Conservation (phyloP, 2,797 vertebrate genomes). For the Pyrocephalus nanus region DNA sequence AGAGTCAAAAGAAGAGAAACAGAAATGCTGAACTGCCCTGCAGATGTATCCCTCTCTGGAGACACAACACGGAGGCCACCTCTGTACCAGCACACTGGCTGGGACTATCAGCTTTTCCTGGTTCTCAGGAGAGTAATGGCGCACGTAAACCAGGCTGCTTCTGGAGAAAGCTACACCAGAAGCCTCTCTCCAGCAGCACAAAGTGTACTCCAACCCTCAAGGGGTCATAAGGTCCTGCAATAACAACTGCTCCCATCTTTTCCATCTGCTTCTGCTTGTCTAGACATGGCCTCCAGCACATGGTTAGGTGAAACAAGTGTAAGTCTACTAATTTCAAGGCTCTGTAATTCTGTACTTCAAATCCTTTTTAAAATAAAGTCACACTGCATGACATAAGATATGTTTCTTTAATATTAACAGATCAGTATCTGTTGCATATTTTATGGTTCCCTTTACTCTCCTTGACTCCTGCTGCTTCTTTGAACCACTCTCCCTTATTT, state of each 20-base stretch:
- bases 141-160: fast-evolving
- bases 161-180: neutral
- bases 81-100: fast-evolving
- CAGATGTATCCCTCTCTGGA: neutral
- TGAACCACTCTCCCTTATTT: neutral
- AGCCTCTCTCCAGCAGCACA: neutral
- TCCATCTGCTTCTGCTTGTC: neutral
- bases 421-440: neutral
- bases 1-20: neutral
- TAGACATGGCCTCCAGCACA: neutral
- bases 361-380: neutral
- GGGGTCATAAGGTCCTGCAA: fast-evolving
- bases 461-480: neutral
- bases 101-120: neutral
- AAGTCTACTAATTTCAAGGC: neutral
- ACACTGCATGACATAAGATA: neutral
- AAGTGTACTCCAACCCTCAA: neutral
- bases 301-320: neutral
- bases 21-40: neutral
- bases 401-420: neutral
- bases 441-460: neutral
- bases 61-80: neutral
- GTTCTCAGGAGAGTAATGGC: fast-evolving
- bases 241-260: neutral
- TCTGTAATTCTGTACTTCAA: neutral